phyloP scores from a whole-genome alignment of 2,113 vertebrate species.

The Ancistrus triradiatus region DNA sequence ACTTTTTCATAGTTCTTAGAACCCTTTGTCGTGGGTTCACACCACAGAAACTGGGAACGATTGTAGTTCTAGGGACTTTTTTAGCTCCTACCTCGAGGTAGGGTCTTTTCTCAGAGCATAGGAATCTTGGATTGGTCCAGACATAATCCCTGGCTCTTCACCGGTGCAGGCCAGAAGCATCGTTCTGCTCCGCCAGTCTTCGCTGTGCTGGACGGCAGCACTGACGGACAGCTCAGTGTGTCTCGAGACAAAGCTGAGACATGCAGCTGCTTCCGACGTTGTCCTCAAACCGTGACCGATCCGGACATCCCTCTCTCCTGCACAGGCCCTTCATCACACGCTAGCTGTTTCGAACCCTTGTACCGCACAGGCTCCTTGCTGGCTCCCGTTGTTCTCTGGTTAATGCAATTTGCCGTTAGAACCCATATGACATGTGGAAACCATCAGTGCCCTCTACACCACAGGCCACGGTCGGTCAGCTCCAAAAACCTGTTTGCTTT shows the following conservation, averaged over 20 bases:
- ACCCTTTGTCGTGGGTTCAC: no score
- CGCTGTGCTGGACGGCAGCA: not conserved
- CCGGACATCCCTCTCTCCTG: conserved; percentile 56
- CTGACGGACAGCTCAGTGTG: conserved; percentile 62
- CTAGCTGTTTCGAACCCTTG: conserved; percentile 63
- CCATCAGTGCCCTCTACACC: conserved; percentile 55
- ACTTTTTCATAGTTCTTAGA: no score
- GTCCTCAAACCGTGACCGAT: conserved; percentile 61
- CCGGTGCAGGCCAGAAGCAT: not conserved
- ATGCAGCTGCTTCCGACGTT: conserved; percentile 57
- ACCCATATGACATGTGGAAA: conserved; percentile 64
- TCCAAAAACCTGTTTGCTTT: conserved; percentile 58
- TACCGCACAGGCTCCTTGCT: conserved; percentile 57
- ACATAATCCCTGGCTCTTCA: no score
- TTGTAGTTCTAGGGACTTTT: no score
- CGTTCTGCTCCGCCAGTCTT: not conserved
- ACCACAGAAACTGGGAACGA: no score
- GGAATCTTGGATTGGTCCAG: no score
- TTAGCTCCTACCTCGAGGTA: no score
- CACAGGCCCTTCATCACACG: conserved; percentile 58
- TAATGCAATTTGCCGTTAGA: conserved; percentile 64
- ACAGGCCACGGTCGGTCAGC: conserved; percentile 49
- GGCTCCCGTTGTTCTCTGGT: conserved; percentile 51
- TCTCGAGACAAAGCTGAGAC: conserved; percentile 66
- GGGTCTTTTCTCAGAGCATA: no score